These are phyloP conservation scores for Hippoglossus stenolepis DNA, from an alignment of 2,113 vertebrate genomes.

Conservation along the genomic window DNA sequence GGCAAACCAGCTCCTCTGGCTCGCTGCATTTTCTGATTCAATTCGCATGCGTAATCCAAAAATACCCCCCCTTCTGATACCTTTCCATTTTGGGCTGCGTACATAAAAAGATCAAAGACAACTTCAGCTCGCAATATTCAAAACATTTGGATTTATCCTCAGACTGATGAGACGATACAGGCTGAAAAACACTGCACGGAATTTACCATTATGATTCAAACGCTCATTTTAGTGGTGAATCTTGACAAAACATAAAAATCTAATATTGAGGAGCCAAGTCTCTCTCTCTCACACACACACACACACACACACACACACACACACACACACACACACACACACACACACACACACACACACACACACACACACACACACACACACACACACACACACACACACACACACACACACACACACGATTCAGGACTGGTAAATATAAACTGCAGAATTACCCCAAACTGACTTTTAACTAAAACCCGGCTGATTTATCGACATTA, in stretches of 20 bases:
- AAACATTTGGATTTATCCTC: slow-evolving; percentile 32
- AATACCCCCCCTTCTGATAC: slow-evolving; percentile 7
- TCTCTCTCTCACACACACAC: too few species aligned
- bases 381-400: too few species aligned
- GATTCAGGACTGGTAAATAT: too few species aligned
- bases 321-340: too few species aligned
- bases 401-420: too few species aligned
- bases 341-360: too few species aligned
- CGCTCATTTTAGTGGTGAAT: neutral
- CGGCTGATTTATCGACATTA: too few species aligned
- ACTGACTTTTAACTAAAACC: too few species aligned
- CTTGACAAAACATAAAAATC: too few species aligned
- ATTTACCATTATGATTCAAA: neutral
- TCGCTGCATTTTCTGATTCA: slow-evolving; percentile 61
- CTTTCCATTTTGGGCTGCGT: slow-evolving; percentile 56
- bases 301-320: too few species aligned
- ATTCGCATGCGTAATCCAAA: slow-evolving; percentile 60
- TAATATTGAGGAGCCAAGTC: neutral
- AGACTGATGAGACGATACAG: slow-evolving; percentile 18
- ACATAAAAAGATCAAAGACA: slow-evolving; percentile 46
- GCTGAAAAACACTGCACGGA: neutral
- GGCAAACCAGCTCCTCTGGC: slow-evolving; percentile 44
- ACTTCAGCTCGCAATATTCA: slow-evolving; percentile 13
- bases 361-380: too few species aligned
- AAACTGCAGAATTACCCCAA: too few species aligned